These are phyloP conservation scores for Ceratitis capitata DNA, from an alignment of 1,140 invertebrate species.

Conservation along the genomic window DNA sequence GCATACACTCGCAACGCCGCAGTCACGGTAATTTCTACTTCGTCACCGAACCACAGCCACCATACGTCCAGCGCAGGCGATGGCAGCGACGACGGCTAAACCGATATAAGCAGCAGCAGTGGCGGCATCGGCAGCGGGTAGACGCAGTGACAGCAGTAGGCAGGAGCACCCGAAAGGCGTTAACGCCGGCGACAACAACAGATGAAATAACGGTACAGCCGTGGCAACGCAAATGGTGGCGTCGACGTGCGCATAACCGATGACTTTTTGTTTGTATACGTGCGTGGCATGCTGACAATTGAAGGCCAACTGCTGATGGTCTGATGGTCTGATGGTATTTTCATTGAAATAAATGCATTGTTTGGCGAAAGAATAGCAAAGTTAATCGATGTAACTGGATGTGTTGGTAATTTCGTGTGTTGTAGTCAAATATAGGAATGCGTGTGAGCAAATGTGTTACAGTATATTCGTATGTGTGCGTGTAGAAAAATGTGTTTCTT, in stretches of 20 bases:
- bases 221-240: not conserved
- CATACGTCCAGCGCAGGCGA: slow-evolving; percentile 50
- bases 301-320: not conserved
- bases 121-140: not conserved
- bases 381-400: not conserved
- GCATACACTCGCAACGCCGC: slow-evolving; percentile 55
- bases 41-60: slow-evolving; percentile 50
- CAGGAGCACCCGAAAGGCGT: not conserved
- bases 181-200: not conserved
- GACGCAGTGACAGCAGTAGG: not conserved
- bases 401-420: not conserved
- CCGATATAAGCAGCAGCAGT: not conserved
- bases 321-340: slow-evolving; percentile 31
- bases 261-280: not conserved
- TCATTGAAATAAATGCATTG: slow-evolving; percentile 40
- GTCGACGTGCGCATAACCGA: not conserved
- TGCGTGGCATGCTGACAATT: not conserved
- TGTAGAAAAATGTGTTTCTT: not conserved
- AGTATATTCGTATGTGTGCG: not conserved
- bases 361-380: slow-evolving; percentile 5
- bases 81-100: not conserved
- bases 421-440: not conserved
- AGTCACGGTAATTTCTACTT: slow-evolving; percentile 57
- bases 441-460: not conserved
- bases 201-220: not conserved